These are phyloP conservation scores for Phragmatobia fuliginosa DNA, from an alignment of 2,888 invertebrate genomes.

Conservation along the genomic window DNA sequence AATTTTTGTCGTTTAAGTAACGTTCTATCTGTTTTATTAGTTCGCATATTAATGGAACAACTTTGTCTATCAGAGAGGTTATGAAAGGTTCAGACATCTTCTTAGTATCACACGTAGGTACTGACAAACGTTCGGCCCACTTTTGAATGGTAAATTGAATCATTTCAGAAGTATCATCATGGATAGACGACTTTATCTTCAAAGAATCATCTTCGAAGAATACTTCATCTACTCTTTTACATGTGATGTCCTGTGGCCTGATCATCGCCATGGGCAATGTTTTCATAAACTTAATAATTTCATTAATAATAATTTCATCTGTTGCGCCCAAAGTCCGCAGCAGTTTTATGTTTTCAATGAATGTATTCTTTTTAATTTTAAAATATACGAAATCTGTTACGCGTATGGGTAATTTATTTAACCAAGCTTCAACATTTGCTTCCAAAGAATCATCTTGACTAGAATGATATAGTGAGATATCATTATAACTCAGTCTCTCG, in stretches of 20 bases:
- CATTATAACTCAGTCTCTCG: slow-evolving; percentile 10
- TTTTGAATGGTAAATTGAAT: slow-evolving; percentile 22
- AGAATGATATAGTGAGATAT: slow-evolving; percentile 9
- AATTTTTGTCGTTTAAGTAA: slow-evolving; percentile 1
- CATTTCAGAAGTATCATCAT: background rate
- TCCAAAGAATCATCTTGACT: slow-evolving; percentile 17
- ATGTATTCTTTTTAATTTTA: slow-evolving; percentile 28
- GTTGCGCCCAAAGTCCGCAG: slow-evolving; percentile 19
- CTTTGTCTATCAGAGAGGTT: slow-evolving; percentile 23
- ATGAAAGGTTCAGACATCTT: slow-evolving; percentile 12
- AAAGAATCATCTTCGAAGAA: background rate
- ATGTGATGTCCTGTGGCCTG: slow-evolving; percentile 11
- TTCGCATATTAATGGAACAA: slow-evolving; percentile 23
- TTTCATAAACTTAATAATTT: slow-evolving; percentile 33
- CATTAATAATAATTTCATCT: slow-evolving; percentile 26
- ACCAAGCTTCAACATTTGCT: slow-evolving; percentile 33
- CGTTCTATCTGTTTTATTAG: slow-evolving; percentile 18
- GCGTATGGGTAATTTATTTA: slow-evolving; percentile 31
- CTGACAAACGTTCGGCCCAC: slow-evolving; percentile 30
- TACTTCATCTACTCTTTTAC: slow-evolving; percentile 21
- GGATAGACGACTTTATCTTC: background rate
- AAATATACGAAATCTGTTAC: slow-evolving; percentile 19
- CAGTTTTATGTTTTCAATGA: slow-evolving; percentile 31
- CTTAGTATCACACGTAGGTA: slow-evolving; percentile 13
- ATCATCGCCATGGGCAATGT: slow-evolving; percentile 28